Evolutionary conservation across 2,113 vertebrate species (phyloP).

Genomic region (Struthidea cinerea): DNA sequence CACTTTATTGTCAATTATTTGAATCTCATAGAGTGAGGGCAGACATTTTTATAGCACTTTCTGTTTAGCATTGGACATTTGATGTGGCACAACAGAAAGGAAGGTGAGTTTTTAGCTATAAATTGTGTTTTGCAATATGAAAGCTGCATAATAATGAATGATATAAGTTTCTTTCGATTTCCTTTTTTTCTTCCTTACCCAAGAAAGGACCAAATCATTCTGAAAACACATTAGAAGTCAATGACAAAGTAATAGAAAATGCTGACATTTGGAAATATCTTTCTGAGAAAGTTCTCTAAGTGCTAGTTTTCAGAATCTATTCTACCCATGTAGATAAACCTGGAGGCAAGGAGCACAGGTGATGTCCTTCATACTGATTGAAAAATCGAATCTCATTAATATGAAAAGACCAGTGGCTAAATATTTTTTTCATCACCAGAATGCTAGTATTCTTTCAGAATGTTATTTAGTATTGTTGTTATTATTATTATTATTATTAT

Average conservation of each 20-base stretch:
- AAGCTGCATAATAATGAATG: slow-evolving; percentile 72
- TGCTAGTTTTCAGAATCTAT: slow-evolving; percentile 44
- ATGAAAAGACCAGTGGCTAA: background rate
- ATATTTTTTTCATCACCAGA: background rate
- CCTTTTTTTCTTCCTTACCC: slow-evolving; percentile 72
- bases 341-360: slow-evolving; percentile 31
- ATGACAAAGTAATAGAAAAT: slow-evolving; percentile 76
- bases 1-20: slow-evolving; percentile 74
- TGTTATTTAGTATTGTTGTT: background rate
- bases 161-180: slow-evolving; percentile 55
- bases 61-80: slow-evolving; percentile 69
- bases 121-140: slow-evolving; percentile 71
- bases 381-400: slow-evolving; percentile 49
- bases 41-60: slow-evolving; percentile 76
- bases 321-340: slow-evolving; percentile 16
- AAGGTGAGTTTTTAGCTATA: slow-evolving; percentile 63
- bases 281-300: slow-evolving; percentile 57
- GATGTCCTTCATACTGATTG: slow-evolving; percentile 25
- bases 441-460: background rate
- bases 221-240: slow-evolving; percentile 71
- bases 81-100: slow-evolving; percentile 63
- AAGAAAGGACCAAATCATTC: slow-evolving; percentile 69
- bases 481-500: background rate
- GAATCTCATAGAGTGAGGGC: slow-evolving; percentile 65
- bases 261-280: slow-evolving; percentile 66